Evolutionary conservation across 2,113 vertebrate genomes (phyloP), one percentile per base, ranked within the genome.

Genomic region (Girardinichthys multiradiatus): DNA sequence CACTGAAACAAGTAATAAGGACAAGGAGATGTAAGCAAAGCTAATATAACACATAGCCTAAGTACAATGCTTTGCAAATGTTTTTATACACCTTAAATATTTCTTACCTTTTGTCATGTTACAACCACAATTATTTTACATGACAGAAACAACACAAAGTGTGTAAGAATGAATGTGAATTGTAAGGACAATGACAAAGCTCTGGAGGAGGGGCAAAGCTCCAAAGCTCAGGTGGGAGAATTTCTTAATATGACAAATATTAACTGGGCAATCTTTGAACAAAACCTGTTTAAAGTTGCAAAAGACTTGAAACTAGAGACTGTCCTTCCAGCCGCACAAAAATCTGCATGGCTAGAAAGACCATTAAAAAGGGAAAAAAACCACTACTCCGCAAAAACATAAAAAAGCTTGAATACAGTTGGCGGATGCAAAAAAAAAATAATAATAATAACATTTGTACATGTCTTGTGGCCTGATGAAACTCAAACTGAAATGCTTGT

Each of bases 1-100:
- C 68, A 67, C 48, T 37, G 59, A 59, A 68, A 69, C 35, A 80
- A 79, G 71, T 74, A 72, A 87, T 78, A 66, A 65, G 74, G 31
- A 77, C 67, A 63, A 76, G 77, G 59, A 64, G 72, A 68, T 72
- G 57, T 70, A 63, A 51, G 60, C 63, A 64, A 72, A 79, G 68
- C 79, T 71, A 45, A 70, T 70, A 85, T 76, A 85, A 70, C 31
- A 57, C 19, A 51, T 54, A 54, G 48, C 48, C 42, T 7, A n/a
- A 6, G 21, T 39, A 39, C 21, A 51, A 7, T 51, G 45, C 4
- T 19, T 21, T 51, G 21, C 7, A 51, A 51, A 24, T 15, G 21
- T 24, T 24, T 24, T 21, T 24, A 21, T n/a, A 54, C 9, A 15
- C 7, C 19, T 51, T 51, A 51, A 7, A 51, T 17, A 21, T 51